These are phyloP conservation scores for Ophion costatus DNA, from an alignment of 2,888 invertebrate species.

Conservation along the genomic window DNA sequence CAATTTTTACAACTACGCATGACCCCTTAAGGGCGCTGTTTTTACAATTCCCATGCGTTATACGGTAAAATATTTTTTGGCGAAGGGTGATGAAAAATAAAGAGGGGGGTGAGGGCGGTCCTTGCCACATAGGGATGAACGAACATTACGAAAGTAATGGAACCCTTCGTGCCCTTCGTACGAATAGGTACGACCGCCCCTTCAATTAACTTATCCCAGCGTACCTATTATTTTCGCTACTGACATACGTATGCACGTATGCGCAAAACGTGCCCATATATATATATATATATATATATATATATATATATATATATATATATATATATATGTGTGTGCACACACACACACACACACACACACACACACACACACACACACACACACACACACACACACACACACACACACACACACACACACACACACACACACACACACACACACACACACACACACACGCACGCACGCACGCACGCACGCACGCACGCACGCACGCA, in stretches of 20 bases:
- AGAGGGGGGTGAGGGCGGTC: neutral
- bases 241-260: neutral
- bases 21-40: too few relatives aligned
- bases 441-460: too few relatives aligned
- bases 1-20: too few relatives aligned
- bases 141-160: neutral
- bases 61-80: neutral
- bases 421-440: too few relatives aligned
- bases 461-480: too few relatives aligned
- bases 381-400: too few relatives aligned
- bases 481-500: too few relatives aligned
- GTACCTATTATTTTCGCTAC: neutral
- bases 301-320: neutral
- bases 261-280: too few relatives aligned
- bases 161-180: neutral
- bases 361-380: too few relatives aligned
- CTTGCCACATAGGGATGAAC: neutral
- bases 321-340: too few relatives aligned
- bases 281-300: neutral
- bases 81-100: neutral
- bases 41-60: neutral
- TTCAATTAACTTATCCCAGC: neutral
- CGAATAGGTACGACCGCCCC: neutral
- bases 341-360: too few relatives aligned
- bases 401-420: too few relatives aligned